Percentiles rank a stretch among this genome's conserved stretches.
These are phyloP conservation scores for Margaritifera margaritifera DNA, from an alignment of 2,888 invertebrate genomes.

Conservation along the genomic window DNA sequence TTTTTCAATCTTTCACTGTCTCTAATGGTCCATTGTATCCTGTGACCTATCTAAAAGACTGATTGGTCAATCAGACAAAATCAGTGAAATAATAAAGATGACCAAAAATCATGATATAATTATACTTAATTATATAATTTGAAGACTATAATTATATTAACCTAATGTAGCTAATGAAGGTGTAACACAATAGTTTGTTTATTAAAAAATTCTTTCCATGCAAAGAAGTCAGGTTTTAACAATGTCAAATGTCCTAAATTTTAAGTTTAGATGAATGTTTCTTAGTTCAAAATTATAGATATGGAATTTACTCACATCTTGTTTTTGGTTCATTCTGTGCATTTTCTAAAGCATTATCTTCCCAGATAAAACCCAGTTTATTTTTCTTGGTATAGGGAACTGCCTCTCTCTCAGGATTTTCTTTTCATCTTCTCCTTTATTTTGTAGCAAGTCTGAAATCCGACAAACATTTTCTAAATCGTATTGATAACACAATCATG, in stretches of 20 bases:
- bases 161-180: background rate
- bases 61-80: no score
- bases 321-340: slow-evolving; percentile 31
- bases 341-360: slow-evolving; percentile 64
- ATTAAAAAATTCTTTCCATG: no score
- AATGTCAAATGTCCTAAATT: background rate
- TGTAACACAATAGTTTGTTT: background rate
- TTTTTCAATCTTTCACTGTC: no score
- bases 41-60: no score
- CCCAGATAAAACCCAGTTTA: slow-evolving; percentile 71
- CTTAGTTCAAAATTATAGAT: slow-evolving; percentile 56
- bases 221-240: background rate
- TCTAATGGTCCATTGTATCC: no score
- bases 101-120: no score
- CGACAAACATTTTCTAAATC: background rate
- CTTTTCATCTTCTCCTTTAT: slow-evolving; percentile 49
- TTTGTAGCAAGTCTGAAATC: slow-evolving; percentile 61
- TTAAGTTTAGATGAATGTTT: slow-evolving; percentile 35
- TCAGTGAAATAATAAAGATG: no score
- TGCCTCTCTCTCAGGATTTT: slow-evolving; percentile 38
- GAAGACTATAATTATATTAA: no score
- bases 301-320: slow-evolving; percentile 30
- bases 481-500: no score
- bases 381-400: slow-evolving; percentile 62
- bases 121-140: no score